Evolutionary conservation across 2,113 vertebrate genomes (phyloP), one percentile per base, ranked within the genome.

Genomic region (Propithecus coquereli): DNA sequence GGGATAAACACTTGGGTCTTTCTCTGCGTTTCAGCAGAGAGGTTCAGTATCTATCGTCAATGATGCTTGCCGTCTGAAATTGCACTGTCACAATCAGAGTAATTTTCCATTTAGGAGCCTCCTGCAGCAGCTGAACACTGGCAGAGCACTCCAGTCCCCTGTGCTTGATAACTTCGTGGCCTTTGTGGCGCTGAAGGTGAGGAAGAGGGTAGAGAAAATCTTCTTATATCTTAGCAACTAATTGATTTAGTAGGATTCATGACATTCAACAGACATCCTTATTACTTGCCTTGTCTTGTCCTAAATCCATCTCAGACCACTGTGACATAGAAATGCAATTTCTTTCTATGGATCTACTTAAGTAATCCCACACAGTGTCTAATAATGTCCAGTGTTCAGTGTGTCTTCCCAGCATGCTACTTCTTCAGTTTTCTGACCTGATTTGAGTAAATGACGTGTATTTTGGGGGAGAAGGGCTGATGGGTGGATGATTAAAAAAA

Each of bases 41-140:
- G 74, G 91, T 93, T 97, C 20, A 14, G 89, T 54, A 54, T 54
- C 52, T 95, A 94, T 95, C 43, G 14, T 94, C n/a, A 63, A 88
- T 95, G 96, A 96, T 89, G 97, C 97, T 97, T 98, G 96, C 88
- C 84, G 91, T 97, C 97, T 97, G 96, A 98, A 98, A 96, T 73
- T 95, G 65, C 82, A 83, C n/a, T 97, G 97, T 90, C 94, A 96
- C 71, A 83, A 95, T 97, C 91, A 66, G 91, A 96, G 94, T 97
- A 57, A 93, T 98, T 98, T 98, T 97, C 96, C 92, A 94, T 97
- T 98, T 97, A 98, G 92, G 47, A 92, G 40, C 65, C 80, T 98
- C 85, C 97, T 96, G 96, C 50, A 23, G 87, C 95, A 95, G 97
- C 84, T 96, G 96, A 98, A 95, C 79, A 76, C 97, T 66, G 84